A percentile compares a stretch with the other conserved stretches of the same genome.
phyloP scores from a whole-genome alignment of 1,140 invertebrate species.

The Scaptomyza montana region DNA sequence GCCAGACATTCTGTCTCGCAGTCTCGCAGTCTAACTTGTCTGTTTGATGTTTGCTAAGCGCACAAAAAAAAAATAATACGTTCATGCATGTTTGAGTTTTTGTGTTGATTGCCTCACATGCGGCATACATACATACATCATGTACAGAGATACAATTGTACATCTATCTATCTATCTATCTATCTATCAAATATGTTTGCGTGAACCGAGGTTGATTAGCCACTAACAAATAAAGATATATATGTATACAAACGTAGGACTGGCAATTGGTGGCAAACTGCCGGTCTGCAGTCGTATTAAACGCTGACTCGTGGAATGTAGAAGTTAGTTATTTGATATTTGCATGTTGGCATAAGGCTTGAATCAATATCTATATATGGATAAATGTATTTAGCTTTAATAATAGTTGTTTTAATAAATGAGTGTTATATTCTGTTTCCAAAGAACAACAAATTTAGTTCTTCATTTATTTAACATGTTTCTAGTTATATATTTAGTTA shows the following conservation, averaged over 20 bases:
- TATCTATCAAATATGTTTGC: constrained; percentile 42
- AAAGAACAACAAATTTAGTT: too few species aligned
- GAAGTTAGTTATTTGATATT: too few species aligned
- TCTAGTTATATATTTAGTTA: too few species aligned
- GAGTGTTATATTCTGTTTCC: too few species aligned
- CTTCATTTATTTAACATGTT: too few species aligned
- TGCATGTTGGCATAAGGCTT: too few species aligned
- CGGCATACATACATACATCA: constrained; percentile 4
- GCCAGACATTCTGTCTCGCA: not conserved
- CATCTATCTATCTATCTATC: constrained; percentile 23
- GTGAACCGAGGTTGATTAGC: constrained; percentile 44
- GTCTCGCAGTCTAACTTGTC: constrained; percentile 21
- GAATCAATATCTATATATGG: too few species aligned
- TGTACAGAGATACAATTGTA: not conserved
- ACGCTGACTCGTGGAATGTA: not conserved
- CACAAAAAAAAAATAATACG: constrained; percentile 25
- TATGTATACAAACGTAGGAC: not conserved
- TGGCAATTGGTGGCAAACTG: not conserved
- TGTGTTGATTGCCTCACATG: constrained; percentile 60
- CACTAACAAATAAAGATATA: constrained; percentile 16
- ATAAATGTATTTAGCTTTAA: too few species aligned
- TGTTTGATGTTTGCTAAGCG: constrained; percentile 50
- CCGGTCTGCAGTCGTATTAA: not conserved
- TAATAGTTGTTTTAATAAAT: too few species aligned
- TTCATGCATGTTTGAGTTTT: constrained; percentile 62